These are phyloP conservation scores for Pollenia labialis DNA, from an alignment of 2,888 invertebrate species.

Conservation along the genomic window DNA sequence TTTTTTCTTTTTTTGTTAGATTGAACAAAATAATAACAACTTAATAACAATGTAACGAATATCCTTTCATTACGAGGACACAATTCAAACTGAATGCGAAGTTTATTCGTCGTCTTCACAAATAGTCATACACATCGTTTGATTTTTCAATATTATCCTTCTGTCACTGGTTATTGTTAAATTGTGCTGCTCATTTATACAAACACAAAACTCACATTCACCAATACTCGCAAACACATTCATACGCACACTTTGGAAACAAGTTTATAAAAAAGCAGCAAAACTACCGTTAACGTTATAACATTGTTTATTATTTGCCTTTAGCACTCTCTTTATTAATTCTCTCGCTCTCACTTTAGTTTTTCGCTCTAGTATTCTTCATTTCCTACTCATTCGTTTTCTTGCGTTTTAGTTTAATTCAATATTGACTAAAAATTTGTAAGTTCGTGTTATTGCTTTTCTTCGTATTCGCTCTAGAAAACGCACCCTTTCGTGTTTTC, in stretches of 20 bases:
- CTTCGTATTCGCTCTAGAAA: conserved; percentile 34
- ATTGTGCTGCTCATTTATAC: conserved; percentile 61
- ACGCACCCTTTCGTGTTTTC: conserved; percentile 63
- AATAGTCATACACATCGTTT: conserved; percentile 80
- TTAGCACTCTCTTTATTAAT: neutral
- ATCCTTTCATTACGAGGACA: conserved; percentile 85
- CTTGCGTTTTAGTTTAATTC: conserved; percentile 47
- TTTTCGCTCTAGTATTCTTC: neutral
- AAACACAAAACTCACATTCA: neutral
- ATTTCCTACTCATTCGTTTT: conserved; percentile 38
- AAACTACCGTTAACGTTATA: conserved; percentile 52
- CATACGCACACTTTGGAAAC: neutral
- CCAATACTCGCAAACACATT: conserved; percentile 17
- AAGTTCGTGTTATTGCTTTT: conserved; percentile 46
- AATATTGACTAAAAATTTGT: conserved; percentile 50
- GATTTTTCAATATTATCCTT: conserved; percentile 64
- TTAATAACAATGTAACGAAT: conserved; percentile 85
- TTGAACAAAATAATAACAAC: conserved; percentile 84
- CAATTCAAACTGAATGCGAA: conserved; percentile 84
- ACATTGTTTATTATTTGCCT: conserved; percentile 27
- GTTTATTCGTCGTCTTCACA: conserved; percentile 82
- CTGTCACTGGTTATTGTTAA: conserved; percentile 69
- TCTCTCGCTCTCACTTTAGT: conserved; percentile 2
- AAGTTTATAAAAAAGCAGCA: neutral
- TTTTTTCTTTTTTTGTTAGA: conserved; percentile 74